phyloP scores from a whole-genome alignment of 2,797 vertebrate genomes.

The Haliaeetus vocifer region DNA sequence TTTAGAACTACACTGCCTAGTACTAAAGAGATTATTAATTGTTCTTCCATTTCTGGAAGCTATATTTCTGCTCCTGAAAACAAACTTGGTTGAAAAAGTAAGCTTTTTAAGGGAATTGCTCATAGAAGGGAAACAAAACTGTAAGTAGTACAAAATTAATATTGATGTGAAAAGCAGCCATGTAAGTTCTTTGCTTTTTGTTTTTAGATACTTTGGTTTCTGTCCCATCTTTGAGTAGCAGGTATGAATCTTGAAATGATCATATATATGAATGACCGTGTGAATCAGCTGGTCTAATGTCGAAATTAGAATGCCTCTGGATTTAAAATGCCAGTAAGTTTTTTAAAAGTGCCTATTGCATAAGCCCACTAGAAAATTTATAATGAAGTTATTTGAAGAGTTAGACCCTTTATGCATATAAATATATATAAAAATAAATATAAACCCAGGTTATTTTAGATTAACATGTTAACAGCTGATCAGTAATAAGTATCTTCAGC shows the following conservation, averaged over 20 bases:
- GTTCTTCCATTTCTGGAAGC: background rate
- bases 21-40: background rate
- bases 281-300: background rate
- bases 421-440: background rate
- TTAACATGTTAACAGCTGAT: background rate
- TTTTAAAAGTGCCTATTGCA: background rate
- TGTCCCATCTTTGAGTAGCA: background rate
- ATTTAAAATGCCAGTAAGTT: background rate
- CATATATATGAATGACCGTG: fast-evolving
- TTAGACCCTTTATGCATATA: background rate
- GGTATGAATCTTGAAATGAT: background rate
- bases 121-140: background rate
- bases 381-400: background rate
- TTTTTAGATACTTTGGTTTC: background rate
- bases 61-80: background rate
- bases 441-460: background rate
- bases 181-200: background rate
- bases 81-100: background rate
- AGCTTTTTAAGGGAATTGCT: background rate
- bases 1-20: background rate
- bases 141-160: background rate
- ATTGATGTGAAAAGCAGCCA: background rate
- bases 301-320: background rate
- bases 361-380: background rate
- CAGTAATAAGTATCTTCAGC: background rate